Evolutionary conservation across 2,113 vertebrate genomes (phyloP).

Genomic region (Tragelaphus buxtoni): DNA sequence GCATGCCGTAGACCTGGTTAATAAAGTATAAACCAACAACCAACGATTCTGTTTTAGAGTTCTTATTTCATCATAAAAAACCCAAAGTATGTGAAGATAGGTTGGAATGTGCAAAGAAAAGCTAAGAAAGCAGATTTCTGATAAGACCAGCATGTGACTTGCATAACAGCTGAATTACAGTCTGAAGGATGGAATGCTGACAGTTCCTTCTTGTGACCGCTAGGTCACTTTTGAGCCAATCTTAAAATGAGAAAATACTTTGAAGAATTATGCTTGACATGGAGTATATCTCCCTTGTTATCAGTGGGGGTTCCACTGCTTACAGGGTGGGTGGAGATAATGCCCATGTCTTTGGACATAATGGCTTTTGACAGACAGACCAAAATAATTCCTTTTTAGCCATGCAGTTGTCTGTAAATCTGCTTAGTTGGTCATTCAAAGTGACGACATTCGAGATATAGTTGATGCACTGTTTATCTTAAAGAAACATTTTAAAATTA

Average conservation of each 20-base stretch:
- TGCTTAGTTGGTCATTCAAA: constrained; percentile 36
- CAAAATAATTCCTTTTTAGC: constrained; percentile 40
- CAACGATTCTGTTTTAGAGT: constrained; percentile 14
- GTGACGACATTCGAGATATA: constrained; percentile 52
- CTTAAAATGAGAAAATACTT: constrained; percentile 52
- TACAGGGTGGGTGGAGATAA: not conserved
- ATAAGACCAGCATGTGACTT: not conserved
- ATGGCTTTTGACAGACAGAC: not conserved
- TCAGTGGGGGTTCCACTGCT: not conserved
- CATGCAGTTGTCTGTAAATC: constrained; percentile 46
- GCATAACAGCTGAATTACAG: not conserved
- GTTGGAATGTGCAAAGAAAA: constrained; percentile 53
- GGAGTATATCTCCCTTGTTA: not conserved
- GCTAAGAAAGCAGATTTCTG: constrained; percentile 30
- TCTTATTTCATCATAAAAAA: constrained; percentile 37
- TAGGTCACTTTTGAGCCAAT: constrained; percentile 33
- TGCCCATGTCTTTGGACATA: not conserved
- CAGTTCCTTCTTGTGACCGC: constrained; percentile 19
- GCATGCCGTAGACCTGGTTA: not conserved
- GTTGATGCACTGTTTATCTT: constrained; percentile 57
- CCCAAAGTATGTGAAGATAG: constrained; percentile 35
- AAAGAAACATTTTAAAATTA: constrained; percentile 69
- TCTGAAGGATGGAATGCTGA: not conserved
- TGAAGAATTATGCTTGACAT: constrained; percentile 13
- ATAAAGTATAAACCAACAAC: constrained; percentile 42